These are phyloP conservation scores for Laticauda colubrina DNA, from an alignment of 2,113 vertebrate species.

Conservation along the genomic window DNA sequence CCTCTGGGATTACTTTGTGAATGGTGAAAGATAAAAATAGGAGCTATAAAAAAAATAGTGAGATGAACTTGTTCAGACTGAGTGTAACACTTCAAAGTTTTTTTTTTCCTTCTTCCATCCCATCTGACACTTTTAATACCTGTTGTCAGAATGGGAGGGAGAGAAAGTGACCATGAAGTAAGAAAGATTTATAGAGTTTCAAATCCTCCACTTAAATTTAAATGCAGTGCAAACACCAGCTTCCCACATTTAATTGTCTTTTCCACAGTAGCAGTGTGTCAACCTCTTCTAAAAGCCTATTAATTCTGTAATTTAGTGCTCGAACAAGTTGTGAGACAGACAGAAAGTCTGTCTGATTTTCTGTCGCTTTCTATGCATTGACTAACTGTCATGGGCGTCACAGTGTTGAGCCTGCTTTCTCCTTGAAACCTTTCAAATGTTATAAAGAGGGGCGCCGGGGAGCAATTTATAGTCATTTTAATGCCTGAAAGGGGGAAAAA, in stretches of 20 bases:
- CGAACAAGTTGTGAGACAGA: conserved; percentile 52
- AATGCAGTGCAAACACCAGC: conserved; percentile 67
- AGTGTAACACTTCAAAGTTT: not conserved
- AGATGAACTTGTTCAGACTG: not conserved
- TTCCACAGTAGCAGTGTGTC: conserved; percentile 67
- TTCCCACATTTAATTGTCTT: conserved; percentile 76
- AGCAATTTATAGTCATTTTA: conserved; percentile 5
- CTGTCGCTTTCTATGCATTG: conserved; percentile 57
- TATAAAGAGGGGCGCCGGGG: conserved; percentile 21
- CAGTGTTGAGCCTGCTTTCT: conserved; percentile 57
- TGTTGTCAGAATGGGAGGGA: conserved; percentile 41
- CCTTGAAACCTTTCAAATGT: conserved; percentile 59
- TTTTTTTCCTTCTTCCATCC: not conserved
- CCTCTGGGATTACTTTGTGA: not conserved
- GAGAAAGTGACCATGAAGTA: conserved; percentile 47
- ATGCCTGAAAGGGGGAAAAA: conserved; percentile 30
- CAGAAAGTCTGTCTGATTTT: conserved; percentile 36
- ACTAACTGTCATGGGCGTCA: conserved; percentile 68
- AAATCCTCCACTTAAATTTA: conserved; percentile 70
- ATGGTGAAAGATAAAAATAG: not conserved
- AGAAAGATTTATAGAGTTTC: conserved; percentile 71
- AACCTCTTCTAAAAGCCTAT: conserved; percentile 75
- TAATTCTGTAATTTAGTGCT: conserved; percentile 76
- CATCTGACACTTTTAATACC: conserved; percentile 34
- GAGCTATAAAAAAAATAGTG: too few relatives aligned